phyloP scores from a whole-genome alignment of 2,797 vertebrate genomes.

The Oryzias sinensis region DNA sequence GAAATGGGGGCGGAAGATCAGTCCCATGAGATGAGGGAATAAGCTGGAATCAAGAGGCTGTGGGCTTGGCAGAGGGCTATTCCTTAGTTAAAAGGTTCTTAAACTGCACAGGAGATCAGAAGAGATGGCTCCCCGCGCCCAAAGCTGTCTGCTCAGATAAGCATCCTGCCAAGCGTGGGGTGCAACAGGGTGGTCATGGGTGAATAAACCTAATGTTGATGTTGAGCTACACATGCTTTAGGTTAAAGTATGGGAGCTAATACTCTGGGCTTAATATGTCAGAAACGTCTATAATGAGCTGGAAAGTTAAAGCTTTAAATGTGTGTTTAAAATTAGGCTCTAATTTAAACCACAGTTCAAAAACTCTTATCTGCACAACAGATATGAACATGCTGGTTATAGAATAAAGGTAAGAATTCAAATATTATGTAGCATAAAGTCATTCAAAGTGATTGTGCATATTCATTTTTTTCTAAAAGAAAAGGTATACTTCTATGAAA shows the following conservation, averaged over 20 bases:
- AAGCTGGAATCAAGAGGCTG: conserved; percentile 69
- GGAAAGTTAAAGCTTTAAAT: not conserved
- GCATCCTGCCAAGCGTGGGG: conserved; percentile 67
- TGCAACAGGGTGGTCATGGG: conserved; percentile 65
- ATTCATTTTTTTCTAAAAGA: too few relatives aligned
- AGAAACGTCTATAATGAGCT: not conserved
- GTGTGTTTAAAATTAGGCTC: not conserved
- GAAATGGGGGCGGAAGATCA: conserved; percentile 70
- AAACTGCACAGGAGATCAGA: conserved; percentile 76
- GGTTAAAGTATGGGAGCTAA: conserved; percentile 34
- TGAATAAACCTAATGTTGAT: conserved; percentile 49
- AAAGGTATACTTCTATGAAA: too few relatives aligned
- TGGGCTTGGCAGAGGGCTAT: conserved; percentile 62
- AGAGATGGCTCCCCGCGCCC: conserved; percentile 65
- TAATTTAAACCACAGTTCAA: too few relatives aligned
- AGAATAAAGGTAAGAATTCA: too few relatives aligned
- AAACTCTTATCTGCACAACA: too few relatives aligned
- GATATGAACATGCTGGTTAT: too few relatives aligned
- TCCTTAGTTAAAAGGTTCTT: conserved; percentile 79
- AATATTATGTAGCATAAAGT: too few relatives aligned
- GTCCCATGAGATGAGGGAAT: conserved; percentile 73
- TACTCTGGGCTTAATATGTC: conserved; percentile 6
- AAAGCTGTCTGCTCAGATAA: conserved; percentile 75
- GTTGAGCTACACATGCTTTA: conserved; percentile 39
- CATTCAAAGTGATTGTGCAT: too few relatives aligned